These are phyloP conservation scores for Sepioteuthis lessoniana DNA, from an alignment of 2,888 invertebrate genomes.

Conservation along the genomic window DNA sequence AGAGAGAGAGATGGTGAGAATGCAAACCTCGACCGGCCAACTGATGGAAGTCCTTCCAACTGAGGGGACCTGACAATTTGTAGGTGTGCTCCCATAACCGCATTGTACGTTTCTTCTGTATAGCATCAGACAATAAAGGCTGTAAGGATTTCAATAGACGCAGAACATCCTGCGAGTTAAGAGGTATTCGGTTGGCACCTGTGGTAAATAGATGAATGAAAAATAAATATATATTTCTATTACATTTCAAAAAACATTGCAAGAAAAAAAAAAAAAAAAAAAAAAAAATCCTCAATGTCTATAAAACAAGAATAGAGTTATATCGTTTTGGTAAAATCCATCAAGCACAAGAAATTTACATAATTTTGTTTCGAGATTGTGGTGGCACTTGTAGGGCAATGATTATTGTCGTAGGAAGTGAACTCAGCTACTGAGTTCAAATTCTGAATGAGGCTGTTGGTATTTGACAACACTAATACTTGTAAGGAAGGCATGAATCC, in stretches of 20 bases:
- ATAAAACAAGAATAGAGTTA: too few species aligned
- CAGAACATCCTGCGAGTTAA: slow-evolving; percentile 90
- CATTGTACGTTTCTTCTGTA: slow-evolving; percentile 85
- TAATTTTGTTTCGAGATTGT: too few species aligned
- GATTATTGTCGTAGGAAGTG: neutral
- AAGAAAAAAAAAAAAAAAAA: too few species aligned
- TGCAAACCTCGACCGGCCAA: slow-evolving; percentile 87
- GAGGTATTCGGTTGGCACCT: slow-evolving; percentile 66
- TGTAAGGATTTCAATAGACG: slow-evolving; percentile 91
- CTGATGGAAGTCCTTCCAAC: slow-evolving; percentile 98
- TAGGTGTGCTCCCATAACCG: slow-evolving; percentile 94
- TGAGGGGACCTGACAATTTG: slow-evolving; percentile 94
- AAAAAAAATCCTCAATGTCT: too few species aligned
- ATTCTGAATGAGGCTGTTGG: too few species aligned
- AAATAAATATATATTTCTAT: neutral
- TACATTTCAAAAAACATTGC: too few species aligned
- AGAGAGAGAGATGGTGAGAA: neutral
- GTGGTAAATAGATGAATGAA: slow-evolving; percentile 39
- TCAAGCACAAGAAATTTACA: too few species aligned
- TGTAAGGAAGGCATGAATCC: too few species aligned
- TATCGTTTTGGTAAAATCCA: too few species aligned
- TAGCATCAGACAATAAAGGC: slow-evolving; percentile 94
- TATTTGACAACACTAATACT: too few species aligned
- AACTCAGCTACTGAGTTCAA: too few species aligned
- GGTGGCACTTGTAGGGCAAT: too few species aligned